Base-by-base conservation (phyloP, 2,888 invertebrate species). In the Aphidoletes aphidimyza region DNA sequence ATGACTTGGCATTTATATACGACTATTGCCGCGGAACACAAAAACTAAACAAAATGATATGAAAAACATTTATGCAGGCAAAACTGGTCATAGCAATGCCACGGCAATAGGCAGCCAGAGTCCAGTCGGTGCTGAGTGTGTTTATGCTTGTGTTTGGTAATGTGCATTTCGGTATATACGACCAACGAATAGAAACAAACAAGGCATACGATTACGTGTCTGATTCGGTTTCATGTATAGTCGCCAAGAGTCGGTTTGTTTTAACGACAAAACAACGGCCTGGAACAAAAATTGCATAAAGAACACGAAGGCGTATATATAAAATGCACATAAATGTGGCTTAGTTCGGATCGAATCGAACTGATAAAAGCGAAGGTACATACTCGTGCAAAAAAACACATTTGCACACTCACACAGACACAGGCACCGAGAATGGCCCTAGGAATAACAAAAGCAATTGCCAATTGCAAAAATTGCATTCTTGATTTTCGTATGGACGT, bases 381-480 rank as follows among this genome's bases (percentile, higher is more conserved):
- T n/a, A n/a, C n/a, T n/a, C n/a, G n/a, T n/a, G n/a, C n/a, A n/a
- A n/a, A n/a, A n/a, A n/a, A n/a, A n/a, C n/a, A n/a, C n/a, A n/a
- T n/a, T n/a, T n/a, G n/a, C n/a, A n/a, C n/a, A n/a, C n/a, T n/a
- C n/a, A n/a, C n/a, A n/a, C n/a, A n/a, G n/a, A n/a, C n/a, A n/a
- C n/a, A n/a, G n/a, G n/a, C n/a, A n/a, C n/a, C n/a, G n/a, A 30
- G 69, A 69, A 69, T 30, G 30, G 69, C 69, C 69, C 34, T 34
- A 69, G 54, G 30, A 69, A 69, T 30, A 69, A 30, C 69, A n/a
- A 26, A 26, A 26, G 26, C 54, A 54, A 54, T 54, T 26, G 54
- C 26, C 69, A n/a, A 69, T 69, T 69, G 69, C 69, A 14, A 69
- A 69, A 69, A 69, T 69, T 69, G 69, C 69, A 69, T 30, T 69